phyloP scores from a whole-genome alignment of 2,113 vertebrate species.

The Clarias magur region DNA sequence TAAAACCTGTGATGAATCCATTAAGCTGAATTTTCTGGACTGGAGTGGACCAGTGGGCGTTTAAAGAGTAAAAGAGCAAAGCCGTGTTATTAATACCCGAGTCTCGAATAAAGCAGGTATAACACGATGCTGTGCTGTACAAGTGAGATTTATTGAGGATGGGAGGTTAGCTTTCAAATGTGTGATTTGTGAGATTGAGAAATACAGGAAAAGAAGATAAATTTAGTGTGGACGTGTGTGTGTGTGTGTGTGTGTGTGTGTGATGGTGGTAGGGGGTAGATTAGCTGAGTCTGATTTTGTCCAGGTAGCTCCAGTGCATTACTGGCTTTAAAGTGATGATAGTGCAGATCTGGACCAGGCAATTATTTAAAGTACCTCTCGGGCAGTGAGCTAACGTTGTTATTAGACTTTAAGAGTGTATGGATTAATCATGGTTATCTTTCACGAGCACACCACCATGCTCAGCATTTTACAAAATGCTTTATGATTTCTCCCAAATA shows the following conservation, averaged over 20 bases:
- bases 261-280: too few relatives aligned
- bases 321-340: conserved; percentile 87
- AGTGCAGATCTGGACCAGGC: conserved; percentile 83
- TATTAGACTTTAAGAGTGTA: conserved; percentile 77
- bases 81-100: background rate
- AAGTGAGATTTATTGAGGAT: background rate
- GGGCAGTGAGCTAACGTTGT: conserved; percentile 80
- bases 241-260: too few relatives aligned
- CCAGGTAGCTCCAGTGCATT: conserved; percentile 66
- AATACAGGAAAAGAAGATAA: conserved; percentile 39
- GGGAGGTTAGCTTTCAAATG: background rate
- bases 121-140: background rate
- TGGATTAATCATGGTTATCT: conserved; percentile 79
- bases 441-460: conserved; percentile 45
- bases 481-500: background rate
- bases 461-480: conserved; percentile 32
- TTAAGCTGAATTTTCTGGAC: background rate
- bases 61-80: background rate
- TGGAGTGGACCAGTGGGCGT: background rate
- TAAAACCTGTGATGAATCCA: background rate
- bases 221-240: background rate
- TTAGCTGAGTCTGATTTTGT: conserved; percentile 62
- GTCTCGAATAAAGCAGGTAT: background rate
- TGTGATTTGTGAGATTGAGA: background rate
- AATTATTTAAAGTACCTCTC: conserved; percentile 93